These are phyloP conservation scores for Eurystomus glaucurus DNA, from an alignment of 2,797 vertebrate species.

Conservation along the genomic window DNA sequence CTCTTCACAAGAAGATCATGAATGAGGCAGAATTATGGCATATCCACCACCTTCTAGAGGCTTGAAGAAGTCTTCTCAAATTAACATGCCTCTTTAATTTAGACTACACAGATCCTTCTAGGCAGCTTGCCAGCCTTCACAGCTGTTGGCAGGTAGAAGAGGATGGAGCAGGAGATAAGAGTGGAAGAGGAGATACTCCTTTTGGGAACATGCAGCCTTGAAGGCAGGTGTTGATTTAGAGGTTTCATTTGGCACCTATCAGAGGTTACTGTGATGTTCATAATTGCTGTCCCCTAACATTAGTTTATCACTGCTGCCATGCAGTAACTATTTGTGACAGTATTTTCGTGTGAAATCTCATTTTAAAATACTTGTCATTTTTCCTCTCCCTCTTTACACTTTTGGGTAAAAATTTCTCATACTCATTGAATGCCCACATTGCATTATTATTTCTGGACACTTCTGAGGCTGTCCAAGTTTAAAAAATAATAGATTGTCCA, in stretches of 20 bases:
- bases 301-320: neutral
- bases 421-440: neutral
- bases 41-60: neutral
- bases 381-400: neutral
- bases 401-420: neutral
- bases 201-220: neutral
- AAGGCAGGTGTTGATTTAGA: neutral
- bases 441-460: conserved; percentile 8
- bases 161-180: conserved; percentile 18
- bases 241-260: neutral
- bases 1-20: neutral
- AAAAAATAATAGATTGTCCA: conserved; percentile 23
- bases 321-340: neutral
- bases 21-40: neutral
- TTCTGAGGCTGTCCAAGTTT: neutral
- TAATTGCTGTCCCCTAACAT: neutral
- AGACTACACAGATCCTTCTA: neutral
- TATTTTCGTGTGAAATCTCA: neutral
- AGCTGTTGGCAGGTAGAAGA: conserved; percentile 37
- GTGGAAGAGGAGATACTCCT: neutral
- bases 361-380: neutral
- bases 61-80: conserved; percentile 15
- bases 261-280: neutral
- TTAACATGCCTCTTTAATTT: conserved; percentile 20
- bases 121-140: neutral